Percentiles rank a stretch among this genome's conserved stretches.
Evolutionary conservation across 2,888 invertebrate genomes (phyloP).

Genomic region (Cantharis rufa): DNA sequence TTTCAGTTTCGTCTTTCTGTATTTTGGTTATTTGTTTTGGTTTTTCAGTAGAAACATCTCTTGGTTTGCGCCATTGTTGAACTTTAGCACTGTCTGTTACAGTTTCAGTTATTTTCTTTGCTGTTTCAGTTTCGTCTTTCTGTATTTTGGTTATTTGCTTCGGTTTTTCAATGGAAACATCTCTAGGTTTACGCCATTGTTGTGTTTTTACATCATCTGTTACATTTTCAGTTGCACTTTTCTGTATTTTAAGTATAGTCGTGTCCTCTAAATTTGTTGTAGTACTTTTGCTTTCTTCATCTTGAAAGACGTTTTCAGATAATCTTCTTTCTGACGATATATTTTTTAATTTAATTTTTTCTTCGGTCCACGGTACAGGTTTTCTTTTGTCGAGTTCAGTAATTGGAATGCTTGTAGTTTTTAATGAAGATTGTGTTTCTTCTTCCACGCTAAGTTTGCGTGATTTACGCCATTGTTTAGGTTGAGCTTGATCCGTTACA

Average conservation of each 20-base stretch:
- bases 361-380: conserved; percentile 61
- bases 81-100: not conserved
- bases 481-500: conserved; percentile 6
- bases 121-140: conserved; percentile 45
- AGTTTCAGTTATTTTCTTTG: not conserved
- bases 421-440: not conserved
- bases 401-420: conserved; percentile 13
- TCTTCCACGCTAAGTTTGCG: not conserved
- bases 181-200: conserved; percentile 2
- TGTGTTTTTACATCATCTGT: conserved; percentile 10
- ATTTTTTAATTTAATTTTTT: conserved; percentile 59
- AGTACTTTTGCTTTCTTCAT: not conserved
- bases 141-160: conserved; percentile 47
- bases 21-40: conserved; percentile 37
- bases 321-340: conserved; percentile 47
- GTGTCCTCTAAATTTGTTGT: conserved; percentile 11
- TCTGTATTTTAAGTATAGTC: conserved; percentile 42
- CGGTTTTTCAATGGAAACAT: conserved; percentile 14
- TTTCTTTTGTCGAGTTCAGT: not conserved
- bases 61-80: conserved; percentile 22
- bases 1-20: conserved; percentile 48
- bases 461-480: not conserved
- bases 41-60: not conserved
- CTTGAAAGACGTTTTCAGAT: not conserved
- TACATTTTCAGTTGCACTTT: conserved; percentile 55